Percentiles rank a stretch among this genome's conserved stretches.
phyloP scores from a whole-genome alignment of 2,797 vertebrate genomes.

The Chanos chanos region DNA sequence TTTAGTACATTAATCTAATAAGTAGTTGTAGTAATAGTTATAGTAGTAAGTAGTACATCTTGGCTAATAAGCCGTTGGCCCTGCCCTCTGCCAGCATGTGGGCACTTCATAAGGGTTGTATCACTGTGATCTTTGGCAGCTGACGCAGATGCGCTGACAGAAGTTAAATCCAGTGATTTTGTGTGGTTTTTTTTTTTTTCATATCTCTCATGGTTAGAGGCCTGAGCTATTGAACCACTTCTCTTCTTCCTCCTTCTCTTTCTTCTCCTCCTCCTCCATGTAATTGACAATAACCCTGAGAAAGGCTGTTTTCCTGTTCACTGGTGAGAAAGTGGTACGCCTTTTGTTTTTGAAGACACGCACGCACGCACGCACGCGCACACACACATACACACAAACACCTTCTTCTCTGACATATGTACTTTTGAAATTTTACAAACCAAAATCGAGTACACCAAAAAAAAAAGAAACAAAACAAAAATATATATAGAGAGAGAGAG shows the following conservation, averaged over 20 bases:
- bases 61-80: slow-evolving; percentile 74
- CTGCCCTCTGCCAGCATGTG: slow-evolving; percentile 81
- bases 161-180: slow-evolving; percentile 89
- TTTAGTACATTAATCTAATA: slow-evolving; percentile 62
- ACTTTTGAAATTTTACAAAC: slow-evolving; percentile 36
- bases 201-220: slow-evolving; percentile 63
- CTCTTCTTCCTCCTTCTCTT: too few relatives aligned
- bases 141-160: slow-evolving; percentile 82
- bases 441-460: slow-evolving; percentile 10
- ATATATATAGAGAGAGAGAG: slow-evolving; percentile 37
- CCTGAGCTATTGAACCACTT: slow-evolving; percentile 69
- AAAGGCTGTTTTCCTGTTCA: slow-evolving; percentile 62
- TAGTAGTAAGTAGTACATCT: slow-evolving; percentile 77
- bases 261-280: slow-evolving; percentile 38
- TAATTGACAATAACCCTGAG: slow-evolving; percentile 69
- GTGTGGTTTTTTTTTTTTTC: slow-evolving; percentile 58
- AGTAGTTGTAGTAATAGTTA: slow-evolving; percentile 35
- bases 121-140: slow-evolving; percentile 89
- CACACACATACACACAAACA: slow-evolving; percentile 34
- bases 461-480: too few relatives aligned
- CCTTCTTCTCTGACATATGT: slow-evolving; percentile 32
- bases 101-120: slow-evolving; percentile 83
- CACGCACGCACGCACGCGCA: slow-evolving; percentile 23
- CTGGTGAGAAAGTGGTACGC: slow-evolving; percentile 58
- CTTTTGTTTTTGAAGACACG: slow-evolving; percentile 31